A percentile compares a stretch with the other conserved stretches of the same genome.
These are phyloP conservation scores for Nothoprocta pentlandii DNA, from an alignment of 2,113 vertebrate species.

Conservation along the genomic window DNA sequence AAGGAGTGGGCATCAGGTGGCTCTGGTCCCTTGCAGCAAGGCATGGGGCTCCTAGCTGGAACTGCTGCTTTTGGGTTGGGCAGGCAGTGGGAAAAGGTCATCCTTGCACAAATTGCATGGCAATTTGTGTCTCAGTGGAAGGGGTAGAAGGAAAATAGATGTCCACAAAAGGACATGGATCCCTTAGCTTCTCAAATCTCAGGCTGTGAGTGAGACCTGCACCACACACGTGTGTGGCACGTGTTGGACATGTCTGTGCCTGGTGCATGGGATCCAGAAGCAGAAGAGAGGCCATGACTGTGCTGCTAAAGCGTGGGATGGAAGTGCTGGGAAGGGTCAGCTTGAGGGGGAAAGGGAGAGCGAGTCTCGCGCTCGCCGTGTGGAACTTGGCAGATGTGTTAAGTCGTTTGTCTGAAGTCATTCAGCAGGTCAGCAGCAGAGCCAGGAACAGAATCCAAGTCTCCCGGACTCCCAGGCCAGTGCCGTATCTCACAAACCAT, in stretches of 20 bases:
- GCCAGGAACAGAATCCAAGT: slow-evolving; percentile 1
- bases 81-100: not conserved
- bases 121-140: not conserved
- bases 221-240: not conserved
- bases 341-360: not conserved
- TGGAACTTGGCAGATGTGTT: not conserved
- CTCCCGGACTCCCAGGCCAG: not conserved
- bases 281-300: not conserved
- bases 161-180: not conserved
- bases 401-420: slow-evolving; percentile 10
- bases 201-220: not conserved
- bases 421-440: not conserved
- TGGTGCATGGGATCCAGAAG: not conserved
- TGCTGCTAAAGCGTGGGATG: not conserved
- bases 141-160: not conserved
- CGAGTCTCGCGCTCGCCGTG: rapidly evolving
- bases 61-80: not conserved
- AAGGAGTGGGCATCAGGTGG: not conserved
- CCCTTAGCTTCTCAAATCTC: not conserved
- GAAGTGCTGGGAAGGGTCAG: not conserved
- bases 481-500: not conserved
- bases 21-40: not conserved
- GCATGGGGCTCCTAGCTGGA: rapidly evolving
- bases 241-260: not conserved
- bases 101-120: not conserved